Conservation (phyloP, 2,888 invertebrate species). For the Mimumesa dahlbomi region DNA sequence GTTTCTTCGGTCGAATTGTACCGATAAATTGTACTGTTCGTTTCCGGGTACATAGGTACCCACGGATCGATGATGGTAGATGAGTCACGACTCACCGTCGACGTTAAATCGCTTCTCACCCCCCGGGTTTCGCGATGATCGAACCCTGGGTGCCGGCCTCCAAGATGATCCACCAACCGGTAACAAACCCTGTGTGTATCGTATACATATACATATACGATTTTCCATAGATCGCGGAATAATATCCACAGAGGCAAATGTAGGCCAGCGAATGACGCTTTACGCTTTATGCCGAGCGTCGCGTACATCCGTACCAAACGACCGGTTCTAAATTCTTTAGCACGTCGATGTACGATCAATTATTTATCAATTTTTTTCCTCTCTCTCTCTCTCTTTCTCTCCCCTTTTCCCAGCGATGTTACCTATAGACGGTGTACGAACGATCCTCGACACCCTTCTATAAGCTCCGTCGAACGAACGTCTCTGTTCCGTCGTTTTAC, state of each 20-base stretch:
- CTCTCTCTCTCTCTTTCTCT: background rate
- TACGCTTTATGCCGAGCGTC: slow-evolving; percentile 29
- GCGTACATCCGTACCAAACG: slow-evolving; percentile 41
- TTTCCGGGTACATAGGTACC: slow-evolving; percentile 28
- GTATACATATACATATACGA: slow-evolving; percentile 11
- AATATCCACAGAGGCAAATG: slow-evolving; percentile 27
- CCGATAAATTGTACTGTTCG: slow-evolving; percentile 18
- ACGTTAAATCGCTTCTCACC: slow-evolving; percentile 11
- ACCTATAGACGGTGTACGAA: background rate
- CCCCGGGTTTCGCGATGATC: slow-evolving; percentile 15
- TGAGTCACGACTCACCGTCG: slow-evolving; percentile 29
- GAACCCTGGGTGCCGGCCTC: slow-evolving; percentile 2
- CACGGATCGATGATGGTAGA: slow-evolving; percentile 24
- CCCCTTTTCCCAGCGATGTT: too few relatives aligned
- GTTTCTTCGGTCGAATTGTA: background rate
- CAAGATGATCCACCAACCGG: background rate
- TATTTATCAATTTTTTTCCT: slow-evolving; percentile 53
- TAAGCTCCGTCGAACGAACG: background rate
- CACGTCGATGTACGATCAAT: slow-evolving; percentile 58
- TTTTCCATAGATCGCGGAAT: slow-evolving; percentile 29
- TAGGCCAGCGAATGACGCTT: slow-evolving; percentile 46
- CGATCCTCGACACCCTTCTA: background rate
- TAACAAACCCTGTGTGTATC: slow-evolving; percentile 1
- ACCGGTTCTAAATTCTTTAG: slow-evolving; percentile 58
- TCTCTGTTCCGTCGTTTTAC: background rate